Evolutionary conservation across 2,113 vertebrate genomes (phyloP), one percentile per base, ranked within the genome.

Genomic region (Laterallus jamaicensis): DNA sequence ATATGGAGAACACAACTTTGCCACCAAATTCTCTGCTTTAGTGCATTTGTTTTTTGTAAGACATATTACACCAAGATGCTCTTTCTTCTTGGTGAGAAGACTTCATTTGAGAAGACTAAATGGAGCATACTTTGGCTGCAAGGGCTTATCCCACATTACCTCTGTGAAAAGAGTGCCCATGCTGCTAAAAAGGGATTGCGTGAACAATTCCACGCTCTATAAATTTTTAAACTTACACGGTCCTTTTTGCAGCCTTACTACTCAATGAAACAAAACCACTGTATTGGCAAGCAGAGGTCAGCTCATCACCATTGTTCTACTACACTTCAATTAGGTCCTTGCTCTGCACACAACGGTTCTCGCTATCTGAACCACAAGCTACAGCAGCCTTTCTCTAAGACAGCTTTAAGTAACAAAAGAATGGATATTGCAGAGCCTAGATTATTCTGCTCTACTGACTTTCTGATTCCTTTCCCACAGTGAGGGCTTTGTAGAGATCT

Each of bases 381-480:
- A 82, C 49, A 62, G 74, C 50, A 91, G 60, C 86, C 62, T 95
- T 92, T 62, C 83, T 92, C 85, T 75, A 92, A 97, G 71, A 22
- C 76, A 89, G 89, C 85, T 96, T 92, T 80, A 88, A 94, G 70
- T 55, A 92, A 97, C 98, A 98, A 97, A 98, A 97, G 96, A 75
- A 88, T 71, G 69, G 97, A 97, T 77, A 74, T 78, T 97, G 96
- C 95, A 97, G 96, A 98, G 97, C 97, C 97, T 92, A 92, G 97
- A 97, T 98, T 97, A 98, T 98, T 98, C 98, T 98, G 97, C 98
- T 98, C 97, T 95, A 55, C 15, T 92, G 97, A 96, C 97, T 96
- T 97, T 96, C 93, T 97, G 93, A 97, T 97, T 97, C 94, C 96
- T 98, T 98, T 98, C 98, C 98, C 98, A 98, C 98, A 98, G 97